Conservation (phyloP, 2,113 vertebrate genomes). For the Coregonus clupeaformis region DNA sequence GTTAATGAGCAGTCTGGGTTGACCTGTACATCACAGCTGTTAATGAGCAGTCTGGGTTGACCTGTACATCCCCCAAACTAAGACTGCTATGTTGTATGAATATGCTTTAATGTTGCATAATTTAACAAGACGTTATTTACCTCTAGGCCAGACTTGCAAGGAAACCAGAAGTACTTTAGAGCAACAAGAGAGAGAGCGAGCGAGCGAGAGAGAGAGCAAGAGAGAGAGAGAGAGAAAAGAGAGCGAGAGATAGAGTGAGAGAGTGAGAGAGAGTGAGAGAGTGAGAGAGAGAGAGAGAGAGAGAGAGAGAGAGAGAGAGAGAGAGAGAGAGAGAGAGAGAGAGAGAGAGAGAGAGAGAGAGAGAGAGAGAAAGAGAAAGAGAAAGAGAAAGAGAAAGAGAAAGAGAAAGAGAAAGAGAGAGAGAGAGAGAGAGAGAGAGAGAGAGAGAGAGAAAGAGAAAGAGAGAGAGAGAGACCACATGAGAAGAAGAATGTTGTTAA, state of each 20-base stretch:
- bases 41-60: background rate
- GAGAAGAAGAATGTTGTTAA: no score
- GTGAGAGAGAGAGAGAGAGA: background rate
- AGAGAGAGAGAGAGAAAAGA: no score
- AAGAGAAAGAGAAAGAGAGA: background rate
- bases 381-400: no score
- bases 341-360: no score
- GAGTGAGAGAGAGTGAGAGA: background rate
- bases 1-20: no score
- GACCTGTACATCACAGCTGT: background rate
- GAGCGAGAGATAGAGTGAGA: background rate
- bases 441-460: background rate
- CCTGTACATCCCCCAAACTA: background rate
- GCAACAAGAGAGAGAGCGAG: no score
- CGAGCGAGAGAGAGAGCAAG: no score
- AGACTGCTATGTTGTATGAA: background rate
- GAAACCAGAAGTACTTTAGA: background rate
- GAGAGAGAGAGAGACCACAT: no score
- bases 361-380: no score
- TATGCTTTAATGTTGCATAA: background rate
- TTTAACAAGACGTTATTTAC: background rate
- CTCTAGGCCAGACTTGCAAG: background rate
- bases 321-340: no score
- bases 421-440: background rate
- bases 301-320: no score